Conservation (phyloP, 1,140 invertebrate genomes). For the Hycleus cichorii region DNA sequence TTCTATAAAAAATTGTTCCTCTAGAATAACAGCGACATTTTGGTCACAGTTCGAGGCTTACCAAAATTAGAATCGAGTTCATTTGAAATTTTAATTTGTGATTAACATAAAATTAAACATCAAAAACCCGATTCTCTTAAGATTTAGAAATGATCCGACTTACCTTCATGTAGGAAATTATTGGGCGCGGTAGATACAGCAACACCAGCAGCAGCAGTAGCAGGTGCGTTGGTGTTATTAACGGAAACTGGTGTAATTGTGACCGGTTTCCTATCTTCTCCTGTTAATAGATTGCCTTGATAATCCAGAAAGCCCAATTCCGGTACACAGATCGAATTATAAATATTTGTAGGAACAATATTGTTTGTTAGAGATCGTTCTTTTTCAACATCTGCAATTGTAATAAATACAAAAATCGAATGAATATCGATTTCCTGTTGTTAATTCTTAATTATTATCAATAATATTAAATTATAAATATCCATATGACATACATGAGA, state of each 20-base stretch:
- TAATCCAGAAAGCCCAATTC: slow-evolving; percentile 48
- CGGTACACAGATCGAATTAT: slow-evolving; percentile 72
- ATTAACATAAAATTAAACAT: slow-evolving; percentile 11
- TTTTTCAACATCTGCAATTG: slow-evolving; percentile 57
- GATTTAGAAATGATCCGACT: slow-evolving; percentile 14
- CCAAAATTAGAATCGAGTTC: slow-evolving; percentile 12
- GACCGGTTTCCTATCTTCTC: slow-evolving; percentile 38
- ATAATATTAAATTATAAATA: no score
- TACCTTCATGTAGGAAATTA: slow-evolving; percentile 40
- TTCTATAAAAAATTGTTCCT: no score
- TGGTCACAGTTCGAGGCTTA: slow-evolving; percentile 2
- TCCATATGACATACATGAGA: no score
- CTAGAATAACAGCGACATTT: background rate
- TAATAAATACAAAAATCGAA: background rate
- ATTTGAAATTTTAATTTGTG: slow-evolving; percentile 11
- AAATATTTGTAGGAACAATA: slow-evolving; percentile 53
- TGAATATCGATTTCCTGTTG: background rate
- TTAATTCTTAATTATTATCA: no score
- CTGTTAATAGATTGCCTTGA: slow-evolving; percentile 24
- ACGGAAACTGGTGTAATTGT: slow-evolving; percentile 41
- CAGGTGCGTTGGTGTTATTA: slow-evolving; percentile 37
- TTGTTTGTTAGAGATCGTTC: slow-evolving; percentile 59
- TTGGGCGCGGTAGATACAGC: slow-evolving; percentile 32
- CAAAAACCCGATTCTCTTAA: background rate
- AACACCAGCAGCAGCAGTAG: slow-evolving; percentile 8